Base-by-base conservation (phyloP, 2,113 vertebrate species). In the Budorcas taxicolor region DNA sequence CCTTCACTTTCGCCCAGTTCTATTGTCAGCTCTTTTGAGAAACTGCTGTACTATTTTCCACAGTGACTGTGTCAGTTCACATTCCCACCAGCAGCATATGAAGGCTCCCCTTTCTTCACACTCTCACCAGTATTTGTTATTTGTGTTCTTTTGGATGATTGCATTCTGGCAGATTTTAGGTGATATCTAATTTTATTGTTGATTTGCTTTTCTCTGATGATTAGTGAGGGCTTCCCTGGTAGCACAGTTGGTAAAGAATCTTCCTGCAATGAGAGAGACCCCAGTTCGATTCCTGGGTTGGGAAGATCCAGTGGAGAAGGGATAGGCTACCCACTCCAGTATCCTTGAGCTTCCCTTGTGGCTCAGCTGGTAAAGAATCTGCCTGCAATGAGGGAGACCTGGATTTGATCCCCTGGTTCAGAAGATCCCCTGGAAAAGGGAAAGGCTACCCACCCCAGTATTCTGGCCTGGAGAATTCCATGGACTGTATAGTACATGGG, bases 381-480 rank as follows among this genome's bases (percentile, higher is more conserved):
- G 33, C 64, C 33, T 0, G 0, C 33, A 67, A 11, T 21, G 16
- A 0, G 0, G 8, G 64, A 67, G 64, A 67, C 33, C 8, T 67
- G 33, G 64, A 33, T 36, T 67, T 36, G 33, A 36, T 67, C 33
- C 8, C 33, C 36, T 0, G 17, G 64, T 71, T 71, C n/a, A 36
- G 9, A 71, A 36, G n/a, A 36, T 71, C 2, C 64, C 64, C n/a
- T 71, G 64, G n/a, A 71, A 11, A 36, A 71, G n/a, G 64, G n/a
- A 36, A 71, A 36, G 64, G 17, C 64, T 36, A 12, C 64, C n/a
- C 9, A 71, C 9, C 1, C 17, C 64, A 71, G 64, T 71, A 36
- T 71, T 36, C 64, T 71, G 64, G 64, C 64, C n/a, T 36, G 64
- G n/a, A 71, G 17, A 36, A 71, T 21, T 71, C 64, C 64, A 67